A percentile compares a stretch with the other conserved stretches of the same genome.
These are phyloP conservation scores for Pogonocichla stellata DNA, from an alignment of 2,113 vertebrate species.

Conservation along the genomic window DNA sequence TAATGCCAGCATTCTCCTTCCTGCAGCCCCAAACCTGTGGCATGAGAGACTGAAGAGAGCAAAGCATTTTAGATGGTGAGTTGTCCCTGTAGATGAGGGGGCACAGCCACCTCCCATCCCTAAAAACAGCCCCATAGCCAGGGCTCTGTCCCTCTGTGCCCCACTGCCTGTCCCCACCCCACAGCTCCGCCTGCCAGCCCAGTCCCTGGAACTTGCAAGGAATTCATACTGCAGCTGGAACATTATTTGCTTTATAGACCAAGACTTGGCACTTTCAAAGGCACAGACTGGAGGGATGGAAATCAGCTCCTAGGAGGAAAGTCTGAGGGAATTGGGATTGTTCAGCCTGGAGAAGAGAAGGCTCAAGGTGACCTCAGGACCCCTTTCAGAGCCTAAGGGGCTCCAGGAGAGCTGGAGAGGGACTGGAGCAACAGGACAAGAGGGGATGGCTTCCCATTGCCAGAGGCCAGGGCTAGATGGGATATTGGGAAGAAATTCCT, in stretches of 20 bases:
- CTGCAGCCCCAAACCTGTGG: neutral
- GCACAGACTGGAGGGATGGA: neutral
- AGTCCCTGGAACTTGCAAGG: neutral
- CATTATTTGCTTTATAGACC: neutral
- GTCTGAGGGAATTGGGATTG: neutral
- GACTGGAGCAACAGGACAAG: neutral
- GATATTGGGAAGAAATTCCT: neutral
- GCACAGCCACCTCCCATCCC: neutral
- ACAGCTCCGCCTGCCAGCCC: neutral
- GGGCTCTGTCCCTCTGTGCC: neutral
- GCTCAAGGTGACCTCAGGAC: neutral
- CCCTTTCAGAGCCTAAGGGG: neutral
- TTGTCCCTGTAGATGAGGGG: neutral
- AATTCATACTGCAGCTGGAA: neutral
- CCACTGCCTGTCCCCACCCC: neutral
- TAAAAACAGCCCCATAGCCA: neutral
- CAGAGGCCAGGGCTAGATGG: neutral
- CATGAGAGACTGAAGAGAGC: rapidly evolving
- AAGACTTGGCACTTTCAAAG: neutral
- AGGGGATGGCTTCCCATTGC: neutral
- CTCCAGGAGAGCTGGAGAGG: neutral
- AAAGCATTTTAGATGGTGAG: neutral
- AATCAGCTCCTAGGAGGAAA: neutral
- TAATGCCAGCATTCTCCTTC: neutral
- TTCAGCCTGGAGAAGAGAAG: neutral